These are phyloP conservation scores for Meles meles DNA, from an alignment of 2,113 vertebrate species.

Conservation along the genomic window DNA sequence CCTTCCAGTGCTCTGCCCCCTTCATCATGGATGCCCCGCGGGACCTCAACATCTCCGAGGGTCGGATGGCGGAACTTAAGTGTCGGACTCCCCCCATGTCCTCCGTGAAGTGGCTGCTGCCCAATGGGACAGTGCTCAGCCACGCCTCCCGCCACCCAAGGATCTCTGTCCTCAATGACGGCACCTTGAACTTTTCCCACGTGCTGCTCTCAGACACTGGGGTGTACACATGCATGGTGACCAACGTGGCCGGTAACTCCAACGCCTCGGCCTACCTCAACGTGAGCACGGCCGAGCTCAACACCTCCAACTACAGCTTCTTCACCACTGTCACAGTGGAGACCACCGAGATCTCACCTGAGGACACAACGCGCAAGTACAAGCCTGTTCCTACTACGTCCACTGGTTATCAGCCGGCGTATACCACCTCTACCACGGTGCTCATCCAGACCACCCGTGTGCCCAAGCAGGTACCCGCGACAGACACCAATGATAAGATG, in stretches of 20 bases:
- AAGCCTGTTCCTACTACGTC: slow-evolving; percentile 92
- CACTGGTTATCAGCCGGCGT: slow-evolving; percentile 95
- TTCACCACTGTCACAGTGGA: slow-evolving; percentile 98
- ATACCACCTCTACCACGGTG: slow-evolving; percentile 96
- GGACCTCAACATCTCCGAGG: slow-evolving; percentile 97
- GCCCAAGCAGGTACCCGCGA: slow-evolving; percentile 90
- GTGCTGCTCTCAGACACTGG: slow-evolving; percentile 93
- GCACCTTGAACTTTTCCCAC: slow-evolving; percentile 96
- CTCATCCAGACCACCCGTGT: slow-evolving; percentile 92
- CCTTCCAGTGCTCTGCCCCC: slow-evolving; percentile 96
- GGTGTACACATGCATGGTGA: slow-evolving; percentile 97
- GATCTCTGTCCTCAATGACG: slow-evolving; percentile 94
- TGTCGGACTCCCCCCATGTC: slow-evolving; percentile 96
- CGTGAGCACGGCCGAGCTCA: slow-evolving; percentile 96
- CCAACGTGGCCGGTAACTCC: slow-evolving; percentile 97
- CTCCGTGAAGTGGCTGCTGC: slow-evolving; percentile 95
- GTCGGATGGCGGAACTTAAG: slow-evolving; percentile 93
- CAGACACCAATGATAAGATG: slow-evolving; percentile 85
- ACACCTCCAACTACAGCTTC: slow-evolving; percentile 97
- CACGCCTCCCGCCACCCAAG: slow-evolving; percentile 94
- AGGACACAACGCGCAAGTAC: slow-evolving; percentile 91
- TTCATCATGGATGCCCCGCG: slow-evolving; percentile 95
- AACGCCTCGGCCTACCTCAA: slow-evolving; percentile 98
- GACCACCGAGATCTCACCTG: slow-evolving; percentile 90
- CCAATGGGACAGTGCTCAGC: slow-evolving; percentile 95